A percentile compares a stretch with the other conserved stretches of the same genome.
phyloP scores from a whole-genome alignment of 1,140 invertebrate genomes.

The Heliconius himera region DNA sequence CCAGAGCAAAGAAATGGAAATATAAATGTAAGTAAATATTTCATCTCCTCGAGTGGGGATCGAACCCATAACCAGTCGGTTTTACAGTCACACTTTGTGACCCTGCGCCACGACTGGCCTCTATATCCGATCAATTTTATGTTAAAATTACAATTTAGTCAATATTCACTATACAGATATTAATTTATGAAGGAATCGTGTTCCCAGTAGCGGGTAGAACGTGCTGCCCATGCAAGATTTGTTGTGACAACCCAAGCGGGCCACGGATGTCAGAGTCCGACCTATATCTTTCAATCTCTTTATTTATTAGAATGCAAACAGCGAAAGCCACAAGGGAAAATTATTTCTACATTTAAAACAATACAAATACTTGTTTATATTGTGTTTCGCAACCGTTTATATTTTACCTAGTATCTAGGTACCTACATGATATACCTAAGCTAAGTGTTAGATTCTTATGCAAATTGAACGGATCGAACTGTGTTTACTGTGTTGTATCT shows the following conservation, averaged over 20 bases:
- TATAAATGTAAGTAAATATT: too few relatives aligned
- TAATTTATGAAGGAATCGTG: background rate
- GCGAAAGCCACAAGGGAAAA: constrained; percentile 24
- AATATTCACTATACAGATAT: background rate
- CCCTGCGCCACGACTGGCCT: too few relatives aligned
- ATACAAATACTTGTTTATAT: background rate
- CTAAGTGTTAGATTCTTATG: constrained; percentile 10
- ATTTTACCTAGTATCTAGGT: background rate
- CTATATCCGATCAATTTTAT: background rate
- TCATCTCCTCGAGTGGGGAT: too few relatives aligned
- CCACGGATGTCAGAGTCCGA: constrained; percentile 36
- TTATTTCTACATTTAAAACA: constrained; percentile 22
- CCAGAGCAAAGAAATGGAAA: too few relatives aligned
- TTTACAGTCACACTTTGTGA: too few relatives aligned
- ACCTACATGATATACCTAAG: background rate
- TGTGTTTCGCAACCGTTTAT: background rate
- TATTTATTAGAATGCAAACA: constrained; percentile 42
- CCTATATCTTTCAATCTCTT: constrained; percentile 54
- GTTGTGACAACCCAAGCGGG: constrained; percentile 31
- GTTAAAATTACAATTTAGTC: background rate
- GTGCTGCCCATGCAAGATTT: constrained; percentile 25
- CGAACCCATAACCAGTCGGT: too few relatives aligned
- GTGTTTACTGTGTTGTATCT: background rate
- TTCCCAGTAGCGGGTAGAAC: constrained; percentile 4
- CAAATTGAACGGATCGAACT: background rate